Evolutionary conservation across 2,797 vertebrate genomes (phyloP).

Genomic region (Phoebastria nigripes): DNA sequence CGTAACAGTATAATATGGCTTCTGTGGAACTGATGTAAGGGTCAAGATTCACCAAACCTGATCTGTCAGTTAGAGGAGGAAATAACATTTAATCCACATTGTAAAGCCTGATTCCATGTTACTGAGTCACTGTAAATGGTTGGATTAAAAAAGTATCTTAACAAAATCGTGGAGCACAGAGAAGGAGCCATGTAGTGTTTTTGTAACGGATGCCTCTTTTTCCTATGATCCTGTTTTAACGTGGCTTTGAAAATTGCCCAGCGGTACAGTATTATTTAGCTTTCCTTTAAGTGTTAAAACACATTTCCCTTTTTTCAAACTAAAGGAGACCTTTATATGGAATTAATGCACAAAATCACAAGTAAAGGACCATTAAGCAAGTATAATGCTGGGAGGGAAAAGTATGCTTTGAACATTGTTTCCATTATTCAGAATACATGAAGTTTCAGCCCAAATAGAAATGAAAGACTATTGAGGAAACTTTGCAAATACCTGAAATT

Average conservation of each 20-base stretch:
- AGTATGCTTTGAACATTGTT: constrained; percentile 50
- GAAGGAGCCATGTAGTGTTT: constrained; percentile 50
- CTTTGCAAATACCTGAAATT: constrained; percentile 16
- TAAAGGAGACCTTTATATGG: constrained; percentile 12
- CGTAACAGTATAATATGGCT: neutral
- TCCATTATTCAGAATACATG: constrained; percentile 12
- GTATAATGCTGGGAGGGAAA: neutral
- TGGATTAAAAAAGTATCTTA: constrained; percentile 10
- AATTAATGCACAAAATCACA: neutral
- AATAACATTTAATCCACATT: constrained; percentile 2
- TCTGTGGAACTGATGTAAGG: neutral
- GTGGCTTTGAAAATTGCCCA: constrained; percentile 42
- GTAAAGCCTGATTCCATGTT: constrained; percentile 12
- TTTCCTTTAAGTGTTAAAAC: constrained; percentile 49
- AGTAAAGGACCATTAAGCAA: constrained; percentile 36
- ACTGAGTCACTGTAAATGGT: neutral
- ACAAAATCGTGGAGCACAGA: neutral
- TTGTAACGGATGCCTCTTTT: constrained; percentile 23
- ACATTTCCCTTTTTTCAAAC: neutral
- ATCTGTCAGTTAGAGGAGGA: neutral
- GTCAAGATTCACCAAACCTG: neutral
- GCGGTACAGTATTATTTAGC: constrained; percentile 57
- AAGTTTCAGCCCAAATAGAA: constrained; percentile 21
- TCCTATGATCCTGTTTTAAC: neutral
- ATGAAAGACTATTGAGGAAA: constrained; percentile 23